phyloP scores from a whole-genome alignment of 2,113 vertebrate species.

The Choloepus hoffmanni region DNA sequence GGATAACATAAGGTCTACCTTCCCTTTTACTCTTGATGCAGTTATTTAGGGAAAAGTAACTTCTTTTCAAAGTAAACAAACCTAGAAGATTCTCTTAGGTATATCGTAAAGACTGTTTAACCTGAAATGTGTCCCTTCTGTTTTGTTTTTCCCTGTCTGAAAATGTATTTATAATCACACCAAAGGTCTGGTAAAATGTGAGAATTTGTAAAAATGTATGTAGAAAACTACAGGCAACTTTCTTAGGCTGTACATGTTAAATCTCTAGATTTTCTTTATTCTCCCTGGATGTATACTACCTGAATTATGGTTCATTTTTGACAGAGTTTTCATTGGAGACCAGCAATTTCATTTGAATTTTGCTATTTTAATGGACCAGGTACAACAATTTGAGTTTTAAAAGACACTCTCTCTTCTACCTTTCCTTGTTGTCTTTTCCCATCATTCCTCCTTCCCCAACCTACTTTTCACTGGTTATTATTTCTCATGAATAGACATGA shows the following conservation, averaged over 20 bases:
- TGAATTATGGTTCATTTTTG: conserved; percentile 49
- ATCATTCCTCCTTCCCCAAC: not conserved
- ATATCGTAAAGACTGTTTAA: not conserved
- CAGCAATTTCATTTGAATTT: conserved; percentile 57
- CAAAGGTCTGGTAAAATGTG: conserved; percentile 9
- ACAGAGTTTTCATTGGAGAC: conserved; percentile 29
- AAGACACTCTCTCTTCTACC: conserved; percentile 24
- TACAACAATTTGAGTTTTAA: conserved; percentile 53
- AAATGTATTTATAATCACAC: not conserved
- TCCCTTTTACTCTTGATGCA: not conserved
- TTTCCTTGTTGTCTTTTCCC: not conserved
- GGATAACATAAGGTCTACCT: not conserved
- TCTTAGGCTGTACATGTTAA: not conserved
- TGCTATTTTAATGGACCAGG: conserved; percentile 59
- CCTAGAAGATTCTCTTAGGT: not conserved
- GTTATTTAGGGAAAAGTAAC: not conserved
- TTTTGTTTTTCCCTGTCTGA: not conserved
- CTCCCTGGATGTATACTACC: not conserved
- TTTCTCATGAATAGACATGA: conserved; percentile 61
- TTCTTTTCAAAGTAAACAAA: conserved; percentile 39
- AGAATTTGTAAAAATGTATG: not conserved
- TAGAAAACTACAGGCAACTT: conserved; percentile 19
- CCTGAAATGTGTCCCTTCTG: not conserved
- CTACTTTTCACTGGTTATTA: conserved; percentile 49
- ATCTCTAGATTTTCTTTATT: conserved; percentile 39